These are phyloP conservation scores for Archocentrus centrarchus DNA, from an alignment of 2,113 vertebrate species.

Conservation along the genomic window DNA sequence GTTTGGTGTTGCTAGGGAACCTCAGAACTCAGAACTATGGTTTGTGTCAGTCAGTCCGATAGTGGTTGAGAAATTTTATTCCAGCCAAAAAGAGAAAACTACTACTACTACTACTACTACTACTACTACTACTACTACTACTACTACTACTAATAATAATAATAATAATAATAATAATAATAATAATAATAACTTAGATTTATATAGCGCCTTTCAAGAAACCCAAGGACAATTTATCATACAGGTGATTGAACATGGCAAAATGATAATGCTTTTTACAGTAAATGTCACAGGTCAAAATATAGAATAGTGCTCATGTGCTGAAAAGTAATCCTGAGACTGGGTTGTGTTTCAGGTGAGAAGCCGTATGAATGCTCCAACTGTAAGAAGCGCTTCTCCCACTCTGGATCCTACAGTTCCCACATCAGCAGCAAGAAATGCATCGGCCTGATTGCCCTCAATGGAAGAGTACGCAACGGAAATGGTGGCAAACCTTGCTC, in stretches of 20 bases:
- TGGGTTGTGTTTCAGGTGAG: conserved; percentile 84
- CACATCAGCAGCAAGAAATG: conserved; percentile 99
- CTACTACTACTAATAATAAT: too few relatives aligned
- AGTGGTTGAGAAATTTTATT: neutral
- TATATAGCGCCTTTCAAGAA: too few relatives aligned
- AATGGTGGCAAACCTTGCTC: conserved; percentile 87
- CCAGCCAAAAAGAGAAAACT: neutral
- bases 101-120: too few relatives aligned
- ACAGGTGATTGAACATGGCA: neutral
- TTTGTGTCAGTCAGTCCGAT: too few relatives aligned
- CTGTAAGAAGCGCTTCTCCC: conserved; percentile 98
- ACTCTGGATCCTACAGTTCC: conserved; percentile 98
- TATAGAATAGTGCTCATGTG: neutral
- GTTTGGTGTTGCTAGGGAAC: neutral
- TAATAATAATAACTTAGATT: too few relatives aligned
- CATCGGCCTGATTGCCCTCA: conserved; percentile 91
- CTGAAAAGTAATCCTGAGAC: neutral
- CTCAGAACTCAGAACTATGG: too few relatives aligned
- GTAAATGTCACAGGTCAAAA: neutral
- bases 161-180: too few relatives aligned
- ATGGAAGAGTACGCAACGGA: conserved; percentile 87
- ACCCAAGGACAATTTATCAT: too few relatives aligned
- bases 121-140: too few relatives aligned
- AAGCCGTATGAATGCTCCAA: conserved; percentile 98
- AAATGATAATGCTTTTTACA: neutral